Base-by-base conservation (phyloP, 2,113 vertebrate species). In the Chascanopsetta lugubris region DNA sequence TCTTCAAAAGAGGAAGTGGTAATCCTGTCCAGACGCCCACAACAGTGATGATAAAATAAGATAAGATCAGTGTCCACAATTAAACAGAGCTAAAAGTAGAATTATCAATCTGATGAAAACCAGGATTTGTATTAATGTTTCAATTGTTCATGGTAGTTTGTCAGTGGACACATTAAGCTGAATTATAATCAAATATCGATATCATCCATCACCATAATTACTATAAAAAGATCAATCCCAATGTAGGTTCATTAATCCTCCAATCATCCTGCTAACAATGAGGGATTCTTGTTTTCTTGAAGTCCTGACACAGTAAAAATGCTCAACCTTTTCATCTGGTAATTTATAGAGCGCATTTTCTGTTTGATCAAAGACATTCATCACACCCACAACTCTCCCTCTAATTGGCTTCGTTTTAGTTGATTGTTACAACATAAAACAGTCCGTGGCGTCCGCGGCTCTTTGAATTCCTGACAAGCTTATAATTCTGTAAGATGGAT, bases 401-500 rank as follows among this genome's bases (percentile, higher is more conserved):
- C 24, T 56, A 59, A 50, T 65, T 61, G 49, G 34, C 51, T 42
- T 49, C 32, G 20, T 53, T 60, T 66, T 7, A 54, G 61, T 69
- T 67, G 21, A 48, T 26, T 42, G 21, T 50, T 42, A 21, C 47
- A 53, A 51, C 30, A 57, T 30, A 15, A 53, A 60, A 30, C 18
- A 40, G 53, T 49, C 18, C 13, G 18, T 43, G 21, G 47, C 2
- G 1, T 58, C 34, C 63, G 45, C 8, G 5, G 25, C 46, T 53
- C 46, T 58, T 58, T 62, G 51, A 71, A 68, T 66, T 56, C n/a
- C 25, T 53, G 74, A 69, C 58, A 75, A 61, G 9, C 25, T 57
- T 66, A 67, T 83, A 58, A 27, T 30, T 67, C 61, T 65, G 13
- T 49, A 69, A 83, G 75, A 85, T 77, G 42, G 61, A 85, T 86